Evolutionary conservation across 2,888 invertebrate species (phyloP), one percentile per base, ranked within the genome.

Genomic region (Prionchulus punctatus): DNA sequence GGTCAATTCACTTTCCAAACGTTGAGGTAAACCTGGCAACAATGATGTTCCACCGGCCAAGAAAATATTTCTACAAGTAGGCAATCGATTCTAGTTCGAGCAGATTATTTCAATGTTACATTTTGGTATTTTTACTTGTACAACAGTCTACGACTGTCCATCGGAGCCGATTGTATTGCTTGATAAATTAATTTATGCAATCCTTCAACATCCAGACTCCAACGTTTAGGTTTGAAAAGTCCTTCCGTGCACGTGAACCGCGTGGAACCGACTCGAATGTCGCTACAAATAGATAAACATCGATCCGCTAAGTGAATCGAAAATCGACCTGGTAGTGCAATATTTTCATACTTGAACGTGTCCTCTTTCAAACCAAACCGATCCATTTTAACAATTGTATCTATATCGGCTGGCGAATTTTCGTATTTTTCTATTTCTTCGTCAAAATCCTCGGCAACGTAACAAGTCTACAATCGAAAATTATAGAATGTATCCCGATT

Each of bases 201-300:
- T 42, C 77, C 76, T 53, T 76, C 75, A 61, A 76, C 74, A 65
- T 80, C 79, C 62, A 78, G 71, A 27, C 78, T 78, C 76, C 79
- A 79, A 53, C 75, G 66, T 54, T 76, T 76, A 2, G 77, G 76
- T 61, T 77, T 73, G 66, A 80, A 79, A 43, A 77, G 66, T 4
- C 77, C 77, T 65, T 79, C 77, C 1, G 76, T 70, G 48, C 73
- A 72, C 58, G 69, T 68, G 62, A 76, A 77, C 51, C 75, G 64
- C 1, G 72, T 72, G 49, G 66, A 62, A 62, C 76, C 78, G 47
- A 75, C 71, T 51, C 72, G 56, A 36, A 70, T 62, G n/a, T 59
- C 59, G 28, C 65, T 67, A 57, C 12, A 59, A 60, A 42, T n/a
- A n/a, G n/a, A n/a, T n/a, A n/a, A n/a, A n/a, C n/a, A n/a, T n/a